Conservation (phyloP, 2,113 vertebrate genomes). For the Notarius lentiginosus region DNA sequence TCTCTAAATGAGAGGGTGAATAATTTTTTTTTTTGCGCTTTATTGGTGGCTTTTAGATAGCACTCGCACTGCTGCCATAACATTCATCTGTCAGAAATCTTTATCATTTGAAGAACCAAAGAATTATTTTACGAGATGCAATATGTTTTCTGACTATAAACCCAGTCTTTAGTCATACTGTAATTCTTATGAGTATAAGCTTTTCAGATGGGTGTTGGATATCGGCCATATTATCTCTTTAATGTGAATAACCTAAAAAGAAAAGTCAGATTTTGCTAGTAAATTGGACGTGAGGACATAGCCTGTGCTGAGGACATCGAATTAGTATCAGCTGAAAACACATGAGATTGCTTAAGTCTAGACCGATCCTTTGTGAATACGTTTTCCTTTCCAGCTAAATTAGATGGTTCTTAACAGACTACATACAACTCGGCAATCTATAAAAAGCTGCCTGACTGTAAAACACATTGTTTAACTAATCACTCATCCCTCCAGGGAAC, state of each 20-base stretch:
- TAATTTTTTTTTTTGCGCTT: background rate
- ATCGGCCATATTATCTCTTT: background rate
- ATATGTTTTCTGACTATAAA: background rate
- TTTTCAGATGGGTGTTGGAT: background rate
- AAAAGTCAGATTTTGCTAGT: background rate
- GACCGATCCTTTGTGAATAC: slow-evolving; percentile 3
- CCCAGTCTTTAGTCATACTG: background rate
- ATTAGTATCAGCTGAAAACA: background rate
- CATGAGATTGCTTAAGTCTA: background rate
- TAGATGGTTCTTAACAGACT: slow-evolving; percentile 8
- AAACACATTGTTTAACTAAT: slow-evolving; percentile 12
- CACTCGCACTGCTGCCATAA: background rate
- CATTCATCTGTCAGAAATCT: background rate
- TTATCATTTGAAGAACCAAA: background rate
- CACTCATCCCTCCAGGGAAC: background rate
- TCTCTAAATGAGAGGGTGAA: background rate
- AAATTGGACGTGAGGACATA: background rate
- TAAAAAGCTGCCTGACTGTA: slow-evolving; percentile 7
- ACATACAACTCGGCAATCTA: slow-evolving; percentile 1
- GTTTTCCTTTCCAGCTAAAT: slow-evolving; percentile 17
- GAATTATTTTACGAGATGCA: background rate
- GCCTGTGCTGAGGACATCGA: background rate
- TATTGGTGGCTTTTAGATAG: background rate
- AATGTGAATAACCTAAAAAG: background rate
- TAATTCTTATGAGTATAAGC: background rate